These are phyloP conservation scores for Spinus olivaceus DNA, from an alignment of 2,797 vertebrate genomes.

Conservation along the genomic window DNA sequence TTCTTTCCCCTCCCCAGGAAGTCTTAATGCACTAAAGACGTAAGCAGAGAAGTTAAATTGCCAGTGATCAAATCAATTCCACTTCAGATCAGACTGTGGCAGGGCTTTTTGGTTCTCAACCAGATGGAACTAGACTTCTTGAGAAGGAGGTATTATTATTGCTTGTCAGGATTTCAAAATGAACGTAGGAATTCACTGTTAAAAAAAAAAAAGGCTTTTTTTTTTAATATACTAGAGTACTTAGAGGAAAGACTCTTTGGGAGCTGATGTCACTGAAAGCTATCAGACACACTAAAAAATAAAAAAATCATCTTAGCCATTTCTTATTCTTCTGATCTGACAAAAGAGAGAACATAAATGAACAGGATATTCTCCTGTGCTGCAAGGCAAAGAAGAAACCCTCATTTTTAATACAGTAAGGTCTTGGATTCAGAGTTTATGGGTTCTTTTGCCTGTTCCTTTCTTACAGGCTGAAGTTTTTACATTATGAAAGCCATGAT, in stretches of 20 bases:
- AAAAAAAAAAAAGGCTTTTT: neutral
- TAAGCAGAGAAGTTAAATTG: neutral
- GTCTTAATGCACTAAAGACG: conserved; percentile 14
- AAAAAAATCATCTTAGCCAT: neutral
- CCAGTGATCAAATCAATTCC: conserved; percentile 11
- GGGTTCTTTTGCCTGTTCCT: neutral
- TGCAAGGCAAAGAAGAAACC: neutral
- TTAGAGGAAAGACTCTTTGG: conserved; percentile 32
- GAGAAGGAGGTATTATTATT: neutral
- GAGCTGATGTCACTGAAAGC: neutral
- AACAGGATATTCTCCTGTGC: neutral
- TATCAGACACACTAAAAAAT: neutral
- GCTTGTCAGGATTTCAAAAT: conserved; percentile 39
- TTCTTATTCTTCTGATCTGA: neutral
- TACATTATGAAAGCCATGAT: neutral
- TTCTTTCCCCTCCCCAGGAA: neutral
- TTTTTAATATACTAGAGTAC: neutral
- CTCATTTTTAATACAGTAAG: neutral
- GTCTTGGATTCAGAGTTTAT: neutral
- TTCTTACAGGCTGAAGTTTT: neutral
- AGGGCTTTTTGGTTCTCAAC: conserved; percentile 1
- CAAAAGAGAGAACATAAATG: neutral
- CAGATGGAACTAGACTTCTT: conserved; percentile 4
- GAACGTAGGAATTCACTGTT: neutral
- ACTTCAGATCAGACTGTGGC: conserved; percentile 16